Percentiles rank a stretch among this genome's conserved stretches.
Evolutionary conservation across 2,113 vertebrate genomes (phyloP).

Genomic region (Mormoops blainvillei): DNA sequence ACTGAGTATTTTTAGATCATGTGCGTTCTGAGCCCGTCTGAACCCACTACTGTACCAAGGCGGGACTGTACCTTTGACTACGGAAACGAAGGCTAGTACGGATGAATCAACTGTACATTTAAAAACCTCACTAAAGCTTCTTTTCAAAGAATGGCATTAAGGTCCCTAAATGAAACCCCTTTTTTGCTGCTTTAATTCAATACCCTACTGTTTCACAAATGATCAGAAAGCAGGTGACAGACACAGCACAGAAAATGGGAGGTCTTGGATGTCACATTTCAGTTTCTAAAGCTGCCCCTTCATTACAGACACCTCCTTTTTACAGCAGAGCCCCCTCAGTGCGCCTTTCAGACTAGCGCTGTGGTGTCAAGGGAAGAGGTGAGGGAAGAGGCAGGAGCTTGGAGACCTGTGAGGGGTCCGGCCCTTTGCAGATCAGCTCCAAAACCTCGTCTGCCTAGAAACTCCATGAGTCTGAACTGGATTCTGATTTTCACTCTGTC

Average conservation of each 20-base stretch:
- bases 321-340: no score
- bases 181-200: neutral
- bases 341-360: neutral
- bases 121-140: neutral
- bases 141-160: neutral
- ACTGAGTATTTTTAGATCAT: neutral
- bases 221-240: neutral
- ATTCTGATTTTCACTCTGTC: rapidly evolving
- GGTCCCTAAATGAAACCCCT: neutral
- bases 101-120: neutral
- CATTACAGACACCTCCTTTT: neutral
- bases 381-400: neutral
- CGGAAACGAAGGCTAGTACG: neutral
- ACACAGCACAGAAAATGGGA: neutral
- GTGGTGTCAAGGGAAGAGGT: neutral
- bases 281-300: rapidly evolving
- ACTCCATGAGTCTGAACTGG: neutral
- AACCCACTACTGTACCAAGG: neutral
- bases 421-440: no score
- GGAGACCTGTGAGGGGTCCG: neutral
- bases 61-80: neutral
- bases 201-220: neutral
- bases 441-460: no score
- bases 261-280: neutral
- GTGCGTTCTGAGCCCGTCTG: neutral